phyloP scores from a whole-genome alignment of 1,140 invertebrate species.

The Panagrolaimus sp. region DNA sequence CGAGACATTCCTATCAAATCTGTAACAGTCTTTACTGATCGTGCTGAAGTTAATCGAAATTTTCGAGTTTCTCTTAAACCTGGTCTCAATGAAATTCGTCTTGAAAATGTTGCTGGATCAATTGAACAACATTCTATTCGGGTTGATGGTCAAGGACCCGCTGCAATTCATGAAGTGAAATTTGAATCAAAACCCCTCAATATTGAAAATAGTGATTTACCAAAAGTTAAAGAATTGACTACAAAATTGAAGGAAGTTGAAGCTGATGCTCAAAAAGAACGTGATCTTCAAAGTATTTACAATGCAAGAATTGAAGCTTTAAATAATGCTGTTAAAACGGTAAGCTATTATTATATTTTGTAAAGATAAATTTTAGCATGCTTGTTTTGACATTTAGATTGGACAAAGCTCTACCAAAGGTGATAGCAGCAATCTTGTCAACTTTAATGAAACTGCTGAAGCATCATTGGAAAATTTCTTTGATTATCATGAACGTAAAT shows the following conservation, averaged over 20 bases:
- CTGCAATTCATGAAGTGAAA: constrained; percentile 58
- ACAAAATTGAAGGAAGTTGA: constrained; percentile 18
- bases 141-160: constrained; percentile 58
- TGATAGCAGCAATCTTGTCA: neutral
- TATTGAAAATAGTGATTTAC: constrained; percentile 28
- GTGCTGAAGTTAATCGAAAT: constrained; percentile 41
- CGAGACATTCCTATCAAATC: constrained; percentile 36
- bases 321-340: constrained; percentile 14
- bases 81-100: constrained; percentile 42
- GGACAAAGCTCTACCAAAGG: neutral
- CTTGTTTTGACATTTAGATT: neutral
- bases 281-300: constrained; percentile 1
- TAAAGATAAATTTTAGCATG: no score
- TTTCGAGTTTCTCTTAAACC: constrained; percentile 27
- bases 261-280: neutral
- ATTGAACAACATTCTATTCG: constrained; percentile 44
- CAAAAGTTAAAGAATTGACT: constrained; percentile 21
- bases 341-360: neutral
- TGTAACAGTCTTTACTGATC: constrained; percentile 47
- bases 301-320: constrained; percentile 10
- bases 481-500: constrained; percentile 13
- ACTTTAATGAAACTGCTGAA: neutral
- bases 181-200: constrained; percentile 21
- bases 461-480: constrained; percentile 17
- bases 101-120: constrained; percentile 33